Base-by-base conservation (phyloP, 2,888 invertebrate genomes). In the Campoplex nolae region DNA sequence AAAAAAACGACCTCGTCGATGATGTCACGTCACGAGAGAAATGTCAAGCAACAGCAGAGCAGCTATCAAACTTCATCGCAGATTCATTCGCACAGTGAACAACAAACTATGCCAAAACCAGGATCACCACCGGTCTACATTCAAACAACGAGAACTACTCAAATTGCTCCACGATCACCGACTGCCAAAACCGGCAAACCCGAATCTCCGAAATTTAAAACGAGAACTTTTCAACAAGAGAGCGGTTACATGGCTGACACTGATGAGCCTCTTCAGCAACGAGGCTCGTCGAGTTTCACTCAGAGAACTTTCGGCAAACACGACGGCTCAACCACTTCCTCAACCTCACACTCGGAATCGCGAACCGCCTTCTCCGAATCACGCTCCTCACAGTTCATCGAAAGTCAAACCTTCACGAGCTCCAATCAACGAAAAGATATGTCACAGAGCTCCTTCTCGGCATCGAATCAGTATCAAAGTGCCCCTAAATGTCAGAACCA, bases 201-300 rank as follows among this genome's bases (percentile, higher is more conserved):
- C 0, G 95, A 95, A 71, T 95, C 96, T 3, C 95, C 96, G 0
- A 96, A 96, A 92, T 92, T 94, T 23, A 96, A 96, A 90, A 94
- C 94, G 77, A 95, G 95, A 91, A 91, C 92, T 48, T 93, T 95
- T 76, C 93, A 95, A 38, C 92, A 93, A 86, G 96, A 96, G 85
- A 96, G 96, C 90, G 97, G 97, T 16, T 97, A 97, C 90, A 96
- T 96, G 94, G 97, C 97, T 2, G 97, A 97, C 91, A 97, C 97
- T 0, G 97, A 97, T 89, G 97, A 97, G 89, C 96, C 96, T 3
- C 95, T 95, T 23, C 93, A 92, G 16, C 92, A 93, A 65, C 89
- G 84, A 56, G 82, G 82, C 0, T 81, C 83, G 0, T 38, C 38
- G 38, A 81, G 68, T 4, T 87, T 83, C 7, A 73, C 85, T 85